Percentiles rank a stretch among this genome's conserved stretches.
phyloP scores from a whole-genome alignment of 2,888 invertebrate genomes.

The Ypsolopha sequella region DNA sequence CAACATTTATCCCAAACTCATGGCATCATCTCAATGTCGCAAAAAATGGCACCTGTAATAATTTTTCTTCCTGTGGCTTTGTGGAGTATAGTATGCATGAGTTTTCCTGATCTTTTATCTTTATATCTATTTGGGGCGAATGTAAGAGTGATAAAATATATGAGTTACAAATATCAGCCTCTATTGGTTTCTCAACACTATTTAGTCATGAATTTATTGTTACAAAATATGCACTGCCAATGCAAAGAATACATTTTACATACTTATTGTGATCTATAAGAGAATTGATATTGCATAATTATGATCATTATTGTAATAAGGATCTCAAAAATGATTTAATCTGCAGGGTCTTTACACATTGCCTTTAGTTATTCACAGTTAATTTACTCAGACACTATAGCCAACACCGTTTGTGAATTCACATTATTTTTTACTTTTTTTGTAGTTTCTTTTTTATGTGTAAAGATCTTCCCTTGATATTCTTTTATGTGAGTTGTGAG shows the following conservation, averaged over 20 bases:
- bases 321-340: slow-evolving; percentile 15
- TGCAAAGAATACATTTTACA: slow-evolving; percentile 19
- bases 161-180: too few species aligned
- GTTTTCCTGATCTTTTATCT: too few species aligned
- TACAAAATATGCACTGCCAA: slow-evolving; percentile 29
- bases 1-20: too few species aligned
- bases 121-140: too few species aligned
- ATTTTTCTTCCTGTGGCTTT: too few species aligned
- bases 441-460: not conserved
- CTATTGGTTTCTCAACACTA: too few species aligned
- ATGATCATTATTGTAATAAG: slow-evolving; percentile 7
- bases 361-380: too few species aligned
- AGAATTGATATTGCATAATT: slow-evolving; percentile 3
- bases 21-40: too few species aligned
- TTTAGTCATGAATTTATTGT: not conserved
- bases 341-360: slow-evolving; percentile 10
- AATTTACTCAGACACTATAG: too few species aligned
- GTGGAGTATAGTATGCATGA: too few species aligned
- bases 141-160: too few species aligned
- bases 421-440: not conserved
- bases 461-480: not conserved
- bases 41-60: too few species aligned
- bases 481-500: not conserved
- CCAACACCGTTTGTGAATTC: not conserved
- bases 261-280: slow-evolving; percentile 2